Evolutionary conservation across 2,888 invertebrate species (phyloP), one percentile per base, ranked within the genome.

Genomic region (Tinea trinotella): DNA sequence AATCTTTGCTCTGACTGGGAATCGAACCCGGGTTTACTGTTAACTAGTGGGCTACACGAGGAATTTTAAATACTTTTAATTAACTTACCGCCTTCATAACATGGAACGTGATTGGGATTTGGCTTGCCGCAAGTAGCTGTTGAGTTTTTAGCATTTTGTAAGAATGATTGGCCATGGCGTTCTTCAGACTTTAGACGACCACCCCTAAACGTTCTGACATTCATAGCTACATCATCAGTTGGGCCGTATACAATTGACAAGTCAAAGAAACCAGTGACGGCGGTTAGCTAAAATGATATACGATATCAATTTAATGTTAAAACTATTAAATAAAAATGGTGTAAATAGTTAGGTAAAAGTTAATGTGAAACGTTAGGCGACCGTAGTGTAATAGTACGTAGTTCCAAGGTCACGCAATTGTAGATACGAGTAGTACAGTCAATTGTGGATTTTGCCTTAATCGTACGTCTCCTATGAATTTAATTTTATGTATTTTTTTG

Each of bases 161-260:
- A 76, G 88, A 89, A 91, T 59, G 89, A 84, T 55, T 86, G 82
- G 1, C 90, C 89, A 53, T 86, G 73, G 35, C 90, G 83, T 52
- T 86, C 80, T 44, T 89, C 90, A 3, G 87, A 85, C 22, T 68
- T 68, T 64, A 92, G 72, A 49, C 88, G 78, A 0, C 93, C 93
- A 1, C 89, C 89, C 40, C 81, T 74, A 64, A 88, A 88, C 35
- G 88, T 78, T 18, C 93, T 81, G 13, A 93, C 74, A 56, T 83
- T 85, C 36, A 81, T 79, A 48, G 89, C 88, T 52, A 89, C 86
- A 56, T 88, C 80, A 40, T 88, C 84, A 1, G 79, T 88, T 53
- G 90, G 91, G 3, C 93, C 93, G 63, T 93, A 93, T n/a, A 93
- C 89, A 19, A 91, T 71, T 0, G 92, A 93, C 9, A 90, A 80